Evolutionary conservation across 2,888 invertebrate genomes (phyloP), one percentile per base, ranked within the genome.

Genomic region (Eupeodes latifasciatus): DNA sequence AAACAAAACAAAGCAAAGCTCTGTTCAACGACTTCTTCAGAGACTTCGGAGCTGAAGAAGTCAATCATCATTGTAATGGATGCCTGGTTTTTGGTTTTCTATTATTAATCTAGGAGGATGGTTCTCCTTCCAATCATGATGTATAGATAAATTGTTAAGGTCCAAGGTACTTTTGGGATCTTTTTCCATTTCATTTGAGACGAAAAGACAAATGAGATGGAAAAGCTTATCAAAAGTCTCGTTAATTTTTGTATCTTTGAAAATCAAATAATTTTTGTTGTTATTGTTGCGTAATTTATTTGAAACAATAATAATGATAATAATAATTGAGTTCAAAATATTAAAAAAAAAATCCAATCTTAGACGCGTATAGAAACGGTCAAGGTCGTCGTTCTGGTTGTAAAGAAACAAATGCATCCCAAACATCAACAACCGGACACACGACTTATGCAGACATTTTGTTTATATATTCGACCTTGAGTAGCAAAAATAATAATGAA

Each of bases 381-480:
- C 87, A 87, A 87, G 87, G 87, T 84, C 87, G 84, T 2, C 2
- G 36, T 53, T 67, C 12, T 66, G 40, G 67, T 82, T 64, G 47
- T 27, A 27, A 27, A 27, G 27, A 27, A 77, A 62, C 10, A 61
- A 84, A 66, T 84, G 84, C 84, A 87, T 87, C 87, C 80, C 72
- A 87, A 27, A 40, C 40, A 40, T 27, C 27, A 27, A 27, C 27
- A 27, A 78, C 16, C 61, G 27, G n/a, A 69, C 19, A 44, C 11
- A 51, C 40, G 55, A 47, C 66, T 57, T 61, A 55, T 71, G 71
- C 69, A 71, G 81, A 76, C 79, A 76, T 80, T 71, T 69, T 51
- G 2, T 71, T 69, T 51, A 1, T 55, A 1, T 55, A 7, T n/a
- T 5, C 57, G 84, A 81, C 87, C 87, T 87, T 87, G 84, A 74